Evolutionary conservation across 2,797 vertebrate genomes (phyloP).

Genomic region (Gymnothorax reevesii): DNA sequence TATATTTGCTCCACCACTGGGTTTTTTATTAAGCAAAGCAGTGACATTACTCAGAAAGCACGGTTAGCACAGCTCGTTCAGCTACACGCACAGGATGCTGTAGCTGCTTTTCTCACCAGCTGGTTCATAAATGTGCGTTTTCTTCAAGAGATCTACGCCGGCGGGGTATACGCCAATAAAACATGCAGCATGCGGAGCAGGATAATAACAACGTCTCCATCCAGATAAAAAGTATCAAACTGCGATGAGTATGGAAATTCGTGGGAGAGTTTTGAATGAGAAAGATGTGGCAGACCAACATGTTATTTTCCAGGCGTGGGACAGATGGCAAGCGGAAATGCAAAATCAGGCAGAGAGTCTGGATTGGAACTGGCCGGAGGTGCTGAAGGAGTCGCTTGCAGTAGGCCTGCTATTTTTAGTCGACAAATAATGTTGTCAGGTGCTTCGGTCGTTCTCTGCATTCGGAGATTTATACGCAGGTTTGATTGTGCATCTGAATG

Average conservation of each 20-base stretch:
- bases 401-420: constrained; percentile 36
- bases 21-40: not conserved
- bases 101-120: not conserved
- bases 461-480: not conserved
- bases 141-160: not conserved
- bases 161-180: not conserved
- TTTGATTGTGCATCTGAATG: not conserved
- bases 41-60: not conserved
- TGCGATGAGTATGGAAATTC: not conserved
- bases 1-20: not conserved
- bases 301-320: not conserved
- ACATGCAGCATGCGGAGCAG: not conserved
- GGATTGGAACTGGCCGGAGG: constrained; percentile 45
- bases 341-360: constrained; percentile 33
- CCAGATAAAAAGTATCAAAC: not conserved
- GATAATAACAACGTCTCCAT: not conserved
- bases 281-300: not conserved
- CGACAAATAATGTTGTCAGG: not conserved
- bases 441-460: not conserved
- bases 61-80: not conserved
- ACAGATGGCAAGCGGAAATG: not conserved
- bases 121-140: not conserved
- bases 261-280: not conserved
- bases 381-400: constrained; percentile 39
- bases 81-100: not conserved